These are phyloP conservation scores for Arenaria interpres DNA, from an alignment of 2,113 vertebrate genomes.

Conservation along the genomic window DNA sequence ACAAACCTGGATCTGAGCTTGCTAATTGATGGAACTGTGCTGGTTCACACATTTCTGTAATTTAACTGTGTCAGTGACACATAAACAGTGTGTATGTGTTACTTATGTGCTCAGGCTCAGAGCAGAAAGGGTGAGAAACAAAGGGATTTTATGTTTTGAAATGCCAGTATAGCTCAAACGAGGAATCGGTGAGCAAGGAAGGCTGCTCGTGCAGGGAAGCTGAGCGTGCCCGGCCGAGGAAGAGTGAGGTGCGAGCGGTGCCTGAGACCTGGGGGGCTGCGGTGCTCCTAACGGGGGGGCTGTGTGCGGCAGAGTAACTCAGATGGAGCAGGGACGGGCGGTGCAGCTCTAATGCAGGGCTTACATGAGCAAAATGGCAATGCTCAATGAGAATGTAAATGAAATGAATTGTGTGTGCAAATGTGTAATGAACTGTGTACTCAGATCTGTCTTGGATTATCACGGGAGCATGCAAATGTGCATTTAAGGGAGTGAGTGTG, in stretches of 20 bases:
- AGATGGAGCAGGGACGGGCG: neutral
- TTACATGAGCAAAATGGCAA: slow-evolving; percentile 27
- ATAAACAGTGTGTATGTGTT: neutral
- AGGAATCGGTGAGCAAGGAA: neutral
- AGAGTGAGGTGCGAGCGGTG: neutral
- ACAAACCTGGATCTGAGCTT: neutral
- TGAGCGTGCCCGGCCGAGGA: neutral
- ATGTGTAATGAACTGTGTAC: slow-evolving; percentile 50
- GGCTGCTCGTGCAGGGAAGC: neutral
- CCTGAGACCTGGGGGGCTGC: neutral
- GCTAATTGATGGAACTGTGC: neutral
- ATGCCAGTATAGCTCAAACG: neutral
- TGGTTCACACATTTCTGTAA: neutral
- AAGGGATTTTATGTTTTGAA: neutral
- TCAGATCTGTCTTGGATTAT: slow-evolving; percentile 33
- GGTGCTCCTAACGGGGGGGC: neutral
- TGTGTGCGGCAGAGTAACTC: neutral
- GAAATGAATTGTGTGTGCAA: slow-evolving; percentile 65
- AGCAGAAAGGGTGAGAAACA: slow-evolving; percentile 3
- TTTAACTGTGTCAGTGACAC: neutral
- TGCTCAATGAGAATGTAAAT: slow-evolving; percentile 45
- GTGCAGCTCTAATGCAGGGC: neutral
- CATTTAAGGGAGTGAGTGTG: neutral
- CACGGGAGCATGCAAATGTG: slow-evolving; percentile 4
- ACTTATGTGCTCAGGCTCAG: neutral